Conservation (phyloP, 1,140 invertebrate species). For the Phymastichus coffea region DNA sequence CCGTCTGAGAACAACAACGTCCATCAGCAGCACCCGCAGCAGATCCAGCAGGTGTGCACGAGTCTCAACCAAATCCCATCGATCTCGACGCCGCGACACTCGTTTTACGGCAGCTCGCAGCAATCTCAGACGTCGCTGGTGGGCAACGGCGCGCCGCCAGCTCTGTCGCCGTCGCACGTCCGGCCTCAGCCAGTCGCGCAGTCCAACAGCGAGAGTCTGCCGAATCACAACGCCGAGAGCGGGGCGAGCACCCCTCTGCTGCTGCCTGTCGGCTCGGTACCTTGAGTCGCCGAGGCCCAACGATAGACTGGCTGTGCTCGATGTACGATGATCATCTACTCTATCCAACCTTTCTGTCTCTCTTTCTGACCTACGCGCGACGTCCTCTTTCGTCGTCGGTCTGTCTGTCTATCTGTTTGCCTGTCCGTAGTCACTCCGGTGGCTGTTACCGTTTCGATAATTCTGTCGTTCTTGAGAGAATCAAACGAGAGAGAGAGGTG, state of each 20-base stretch:
- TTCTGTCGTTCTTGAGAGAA: too few relatives aligned
- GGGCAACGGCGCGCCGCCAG: slow-evolving; percentile 14
- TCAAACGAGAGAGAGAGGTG: too few relatives aligned
- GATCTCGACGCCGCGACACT: slow-evolving; percentile 19
- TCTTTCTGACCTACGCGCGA: too few relatives aligned
- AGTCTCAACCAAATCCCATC: slow-evolving; percentile 19
- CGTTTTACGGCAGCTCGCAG: not conserved
- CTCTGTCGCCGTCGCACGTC: slow-evolving; percentile 14
- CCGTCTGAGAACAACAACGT: slow-evolving; percentile 18
- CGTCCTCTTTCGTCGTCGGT: too few relatives aligned
- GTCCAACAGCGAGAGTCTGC: slow-evolving; percentile 10
- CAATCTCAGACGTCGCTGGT: not conserved
- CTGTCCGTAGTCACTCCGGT: too few relatives aligned
- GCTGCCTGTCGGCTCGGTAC: slow-evolving; percentile 39
- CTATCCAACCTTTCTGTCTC: too few relatives aligned
- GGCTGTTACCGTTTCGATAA: too few relatives aligned
- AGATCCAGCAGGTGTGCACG: not conserved
- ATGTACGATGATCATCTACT: too few relatives aligned
- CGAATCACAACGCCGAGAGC: slow-evolving; percentile 39
- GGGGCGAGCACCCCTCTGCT: slow-evolving; percentile 48
- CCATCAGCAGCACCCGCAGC: slow-evolving; percentile 7
- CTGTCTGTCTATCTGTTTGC: too few relatives aligned
- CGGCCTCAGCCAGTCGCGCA: slow-evolving; percentile 14
- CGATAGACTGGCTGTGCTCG: too few relatives aligned
- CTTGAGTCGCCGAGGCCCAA: slow-evolving; percentile 27